Conservation (phyloP, 2,888 invertebrate species). For the Gortyna flavago region DNA sequence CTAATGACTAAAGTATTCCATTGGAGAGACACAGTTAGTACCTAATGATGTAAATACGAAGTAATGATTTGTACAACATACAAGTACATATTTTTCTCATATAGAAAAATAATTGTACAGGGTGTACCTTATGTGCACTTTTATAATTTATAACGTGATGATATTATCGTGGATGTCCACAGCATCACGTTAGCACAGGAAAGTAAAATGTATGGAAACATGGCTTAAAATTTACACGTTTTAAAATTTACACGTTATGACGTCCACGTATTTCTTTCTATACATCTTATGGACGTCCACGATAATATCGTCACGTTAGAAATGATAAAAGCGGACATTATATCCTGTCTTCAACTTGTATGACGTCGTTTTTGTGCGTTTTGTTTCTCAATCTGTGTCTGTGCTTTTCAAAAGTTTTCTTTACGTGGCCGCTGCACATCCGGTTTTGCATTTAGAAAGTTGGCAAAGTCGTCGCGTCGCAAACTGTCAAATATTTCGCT, state of each 20-base stretch:
- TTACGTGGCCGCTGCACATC: not conserved
- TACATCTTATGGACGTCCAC: not conserved
- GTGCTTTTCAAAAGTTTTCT: not conserved
- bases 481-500: too few relatives aligned
- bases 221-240: not conserved
- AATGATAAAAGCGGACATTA: not conserved
- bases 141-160: not conserved
- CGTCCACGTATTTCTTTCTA: not conserved
- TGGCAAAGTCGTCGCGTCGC: not conserved
- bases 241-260: not conserved
- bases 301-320: not conserved
- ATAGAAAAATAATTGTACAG: not conserved
- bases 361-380: not conserved
- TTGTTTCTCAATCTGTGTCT: not conserved
- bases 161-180: not conserved
- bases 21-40: slow-evolving; percentile 92
- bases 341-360: not conserved
- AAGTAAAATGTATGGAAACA: not conserved
- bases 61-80: not conserved
- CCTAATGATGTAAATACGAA: slow-evolving; percentile 20
- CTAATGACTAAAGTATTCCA: slow-evolving; percentile 92
- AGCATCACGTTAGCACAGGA: not conserved
- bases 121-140: not conserved
- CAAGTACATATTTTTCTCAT: too few relatives aligned
- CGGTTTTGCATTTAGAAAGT: not conserved